Base-by-base conservation (phyloP, 1,140 invertebrate genomes). In the Drosophila gunungcola region DNA sequence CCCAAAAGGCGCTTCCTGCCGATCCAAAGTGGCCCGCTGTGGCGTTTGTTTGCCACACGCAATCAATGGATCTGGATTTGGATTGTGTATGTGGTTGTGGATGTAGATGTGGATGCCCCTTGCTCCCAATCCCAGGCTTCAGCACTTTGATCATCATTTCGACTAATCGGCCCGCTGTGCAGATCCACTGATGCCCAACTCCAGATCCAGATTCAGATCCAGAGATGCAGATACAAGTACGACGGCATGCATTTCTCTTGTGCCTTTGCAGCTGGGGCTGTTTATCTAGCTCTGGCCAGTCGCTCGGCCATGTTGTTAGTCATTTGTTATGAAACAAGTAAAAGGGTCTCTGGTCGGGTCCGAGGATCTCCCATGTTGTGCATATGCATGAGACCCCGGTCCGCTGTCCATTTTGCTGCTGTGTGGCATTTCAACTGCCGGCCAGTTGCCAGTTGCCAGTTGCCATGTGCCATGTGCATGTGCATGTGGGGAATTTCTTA, bases 71-170 rank as follows among this genome's bases (percentile, higher is more conserved):
- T 64, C 57, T 68, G 65, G 13, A 52, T 21, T 32, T 13, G 60
- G 38, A 32, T 32, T 29, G 27, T 13, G 48, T n/a, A 21, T 52
- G 10, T 2, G 27, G n/a, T 3, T 32, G 3, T 7, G 46, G 6
- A 34, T 51, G 3, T 13, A 29, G n/a, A 34, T 49, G n/a, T 13
- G 27, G 27, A 13, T 49, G 29, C 32, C 45, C 36, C 41, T 27
- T 51, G 34, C 34, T 51, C 38, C 54, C 42, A 21, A 76, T 76
- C 36, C 36, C 39, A 69, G 25, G 64, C 56, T 55, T 63, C 64
- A 79, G 79, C 84, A 88, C 83, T 88, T 89, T 88, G 83, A 88
- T 88, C 83, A 88, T 88, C 84, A 82, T 77, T 89, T 83, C 72
- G 76, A 73, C 81, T 88, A 88, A 88, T 88, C 83, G 75, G 63